Base-by-base conservation (phyloP, 2,797 vertebrate genomes). In the Arctocebus calabarensis region DNA sequence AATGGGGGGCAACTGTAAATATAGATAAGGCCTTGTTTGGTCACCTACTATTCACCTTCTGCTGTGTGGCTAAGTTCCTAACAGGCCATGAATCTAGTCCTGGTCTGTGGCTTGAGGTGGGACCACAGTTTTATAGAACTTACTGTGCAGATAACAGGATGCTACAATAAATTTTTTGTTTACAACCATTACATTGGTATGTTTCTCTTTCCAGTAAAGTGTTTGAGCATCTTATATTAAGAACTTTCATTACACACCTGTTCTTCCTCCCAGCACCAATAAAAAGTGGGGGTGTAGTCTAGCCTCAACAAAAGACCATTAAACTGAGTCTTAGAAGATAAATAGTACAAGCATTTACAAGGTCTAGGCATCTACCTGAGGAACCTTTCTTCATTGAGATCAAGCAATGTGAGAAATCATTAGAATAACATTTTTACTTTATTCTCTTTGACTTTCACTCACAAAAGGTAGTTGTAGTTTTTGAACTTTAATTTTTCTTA, bases 101-200 rank as follows among this genome's bases (percentile, higher is more conserved):
- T 52, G 48, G 48, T 52, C 48, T 52, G 48, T 52, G 48, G 13
- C 48, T 14, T 52, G 48, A 14, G 13, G 14, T 52, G 48, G 48
- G 48, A 52, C 48, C 48, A 52, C 48, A 12, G 48, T 52, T 89
- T 78, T 71, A 59, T 55, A 45, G 1, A 64, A 81, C 13, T 83
- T 37, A 11, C 7, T 70, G 0, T 55, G 57, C 64, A 48, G 52
- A 7, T 25, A 71, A 88, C 6, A 52, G 34, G 17, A 70, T 78
- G 8, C 17, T 66, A 66, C 1, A 83, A 73, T 29, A 37, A 13
- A 89, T 55, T 66, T 37, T 62, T 82, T 29, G 73, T 55, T 92
- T 97, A 90, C 57, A 87, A 77, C 88, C 66, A 29, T 25, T 66
- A 77, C 16, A 40, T 77, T 70, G 70, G 6, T 74, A 37, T 43